phyloP scores from a whole-genome alignment of 2,113 vertebrate species.

The Poeciliopsis prolifica region DNA sequence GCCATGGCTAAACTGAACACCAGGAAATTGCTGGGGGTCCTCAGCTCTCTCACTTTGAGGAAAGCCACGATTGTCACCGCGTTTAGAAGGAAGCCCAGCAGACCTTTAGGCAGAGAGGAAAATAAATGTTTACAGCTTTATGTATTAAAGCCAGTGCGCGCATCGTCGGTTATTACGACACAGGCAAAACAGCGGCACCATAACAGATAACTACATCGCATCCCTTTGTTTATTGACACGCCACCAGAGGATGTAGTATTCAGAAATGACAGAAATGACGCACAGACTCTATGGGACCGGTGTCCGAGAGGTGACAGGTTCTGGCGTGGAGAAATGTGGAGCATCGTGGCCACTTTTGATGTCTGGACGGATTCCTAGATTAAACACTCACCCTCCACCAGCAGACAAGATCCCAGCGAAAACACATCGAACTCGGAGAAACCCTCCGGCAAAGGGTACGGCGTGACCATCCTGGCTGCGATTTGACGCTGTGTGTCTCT shows the following conservation, averaged over 20 bases:
- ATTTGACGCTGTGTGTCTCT: constrained; percentile 47
- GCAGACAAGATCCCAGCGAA: constrained; percentile 87
- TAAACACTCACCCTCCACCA: constrained; percentile 90
- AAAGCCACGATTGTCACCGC: constrained; percentile 89
- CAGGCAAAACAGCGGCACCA: neutral
- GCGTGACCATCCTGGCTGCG: constrained; percentile 83
- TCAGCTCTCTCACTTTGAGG: constrained; percentile 88
- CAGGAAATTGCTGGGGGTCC: constrained; percentile 91
- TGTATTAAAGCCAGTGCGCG: constrained; percentile 11
- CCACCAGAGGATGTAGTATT: neutral
- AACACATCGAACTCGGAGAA: constrained; percentile 95
- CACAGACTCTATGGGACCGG: neutral
- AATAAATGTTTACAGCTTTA: neutral
- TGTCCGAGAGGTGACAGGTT: constrained; percentile 4
- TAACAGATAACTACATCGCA: neutral
- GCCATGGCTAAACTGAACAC: constrained; percentile 91
- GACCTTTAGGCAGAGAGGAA: constrained; percentile 80
- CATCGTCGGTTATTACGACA: constrained; percentile 1
- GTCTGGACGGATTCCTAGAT: constrained; percentile 36
- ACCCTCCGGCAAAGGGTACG: constrained; percentile 85
- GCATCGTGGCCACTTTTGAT: neutral
- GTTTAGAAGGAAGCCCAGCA: constrained; percentile 92
- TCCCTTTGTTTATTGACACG: neutral
- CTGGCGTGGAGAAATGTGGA: constrained; percentile 7
- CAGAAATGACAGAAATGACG: neutral